A percentile compares a stretch with the other conserved stretches of the same genome.
phyloP scores from a whole-genome alignment of 2,888 invertebrate genomes.

The Lydus trimaculatus region DNA sequence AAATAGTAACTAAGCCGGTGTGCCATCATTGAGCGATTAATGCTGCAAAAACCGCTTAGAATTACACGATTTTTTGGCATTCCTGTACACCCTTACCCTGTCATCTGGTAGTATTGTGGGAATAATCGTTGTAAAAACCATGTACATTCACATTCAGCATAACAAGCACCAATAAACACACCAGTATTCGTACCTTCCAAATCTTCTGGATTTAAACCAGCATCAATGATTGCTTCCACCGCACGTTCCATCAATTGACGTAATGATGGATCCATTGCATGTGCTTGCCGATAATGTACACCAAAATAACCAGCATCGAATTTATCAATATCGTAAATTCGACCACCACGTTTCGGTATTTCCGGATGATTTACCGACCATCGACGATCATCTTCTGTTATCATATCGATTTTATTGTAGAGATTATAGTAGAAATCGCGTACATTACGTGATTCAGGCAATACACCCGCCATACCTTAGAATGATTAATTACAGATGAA shows the following conservation, averaged over 20 bases:
- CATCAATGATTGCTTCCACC: slow-evolving; percentile 69
- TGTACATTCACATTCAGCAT: slow-evolving; percentile 77
- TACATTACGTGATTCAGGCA: slow-evolving; percentile 80
- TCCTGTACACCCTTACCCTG: slow-evolving; percentile 59
- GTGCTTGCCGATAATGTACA: slow-evolving; percentile 72
- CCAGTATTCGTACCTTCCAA: slow-evolving; percentile 78
- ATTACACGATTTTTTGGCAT: background rate
- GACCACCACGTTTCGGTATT: slow-evolving; percentile 70
- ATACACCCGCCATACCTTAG: slow-evolving; percentile 68
- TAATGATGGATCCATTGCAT: slow-evolving; percentile 65
- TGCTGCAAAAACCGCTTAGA: slow-evolving; percentile 29
- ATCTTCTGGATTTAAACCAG: slow-evolving; percentile 72
- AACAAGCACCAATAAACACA: slow-evolving; percentile 80
- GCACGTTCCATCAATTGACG: slow-evolving; percentile 67
- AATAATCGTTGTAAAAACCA: slow-evolving; percentile 72
- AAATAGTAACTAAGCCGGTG: slow-evolving; percentile 90
- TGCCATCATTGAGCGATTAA: slow-evolving; percentile 88
- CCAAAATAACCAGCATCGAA: slow-evolving; percentile 66
- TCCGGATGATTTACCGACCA: slow-evolving; percentile 73
- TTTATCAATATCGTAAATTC: slow-evolving; percentile 64
- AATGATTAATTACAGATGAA: background rate
- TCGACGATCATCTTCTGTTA: slow-evolving; percentile 78
- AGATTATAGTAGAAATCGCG: slow-evolving; percentile 74
- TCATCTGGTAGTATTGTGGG: background rate
- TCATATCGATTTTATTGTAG: slow-evolving; percentile 81